Evolutionary conservation across 2,888 invertebrate genomes (phyloP).

Genomic region (Xestoiulus laeticollis): DNA sequence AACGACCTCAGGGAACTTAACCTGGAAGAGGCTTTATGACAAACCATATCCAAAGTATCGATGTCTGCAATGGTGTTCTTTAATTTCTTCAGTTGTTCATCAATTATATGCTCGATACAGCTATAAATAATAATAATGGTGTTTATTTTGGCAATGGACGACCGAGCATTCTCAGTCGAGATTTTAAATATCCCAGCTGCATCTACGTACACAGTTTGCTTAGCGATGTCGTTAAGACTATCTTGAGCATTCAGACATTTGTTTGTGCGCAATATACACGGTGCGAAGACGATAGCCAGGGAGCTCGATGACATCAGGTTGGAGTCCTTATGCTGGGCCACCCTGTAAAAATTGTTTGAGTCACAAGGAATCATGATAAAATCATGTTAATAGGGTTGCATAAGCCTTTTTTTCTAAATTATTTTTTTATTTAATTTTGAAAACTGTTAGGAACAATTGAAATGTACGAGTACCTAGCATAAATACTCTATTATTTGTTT

Average conservation of each 20-base stretch:
- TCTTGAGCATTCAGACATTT: constrained; percentile 89
- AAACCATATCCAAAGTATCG: constrained; percentile 84
- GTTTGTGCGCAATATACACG: constrained; percentile 89
- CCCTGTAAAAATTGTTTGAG: constrained; percentile 69
- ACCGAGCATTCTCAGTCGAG: neutral
- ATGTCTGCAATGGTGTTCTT: constrained; percentile 87
- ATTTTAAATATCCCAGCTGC: neutral
- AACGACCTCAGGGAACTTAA: constrained; percentile 80
- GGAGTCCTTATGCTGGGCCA: constrained; percentile 83
- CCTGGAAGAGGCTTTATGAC: constrained; percentile 83
- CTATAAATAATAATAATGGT: constrained; percentile 59
- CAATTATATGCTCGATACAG: constrained; percentile 89
- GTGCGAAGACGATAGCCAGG: constrained; percentile 92
- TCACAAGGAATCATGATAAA: no score
- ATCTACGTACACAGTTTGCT: constrained; percentile 76
- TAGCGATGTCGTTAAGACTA: constrained; percentile 86
- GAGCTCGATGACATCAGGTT: constrained; percentile 93
- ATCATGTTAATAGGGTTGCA: no score
- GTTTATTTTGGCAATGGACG: neutral
- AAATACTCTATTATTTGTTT: no score
- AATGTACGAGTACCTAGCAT: no score
- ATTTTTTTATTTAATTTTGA: no score
- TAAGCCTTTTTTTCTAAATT: no score
- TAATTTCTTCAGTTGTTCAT: constrained; percentile 86
- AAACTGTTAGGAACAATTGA: no score